These are phyloP conservation scores for Sebastes glaucus DNA, from an alignment of 2,797 vertebrate species.

Conservation along the genomic window DNA sequence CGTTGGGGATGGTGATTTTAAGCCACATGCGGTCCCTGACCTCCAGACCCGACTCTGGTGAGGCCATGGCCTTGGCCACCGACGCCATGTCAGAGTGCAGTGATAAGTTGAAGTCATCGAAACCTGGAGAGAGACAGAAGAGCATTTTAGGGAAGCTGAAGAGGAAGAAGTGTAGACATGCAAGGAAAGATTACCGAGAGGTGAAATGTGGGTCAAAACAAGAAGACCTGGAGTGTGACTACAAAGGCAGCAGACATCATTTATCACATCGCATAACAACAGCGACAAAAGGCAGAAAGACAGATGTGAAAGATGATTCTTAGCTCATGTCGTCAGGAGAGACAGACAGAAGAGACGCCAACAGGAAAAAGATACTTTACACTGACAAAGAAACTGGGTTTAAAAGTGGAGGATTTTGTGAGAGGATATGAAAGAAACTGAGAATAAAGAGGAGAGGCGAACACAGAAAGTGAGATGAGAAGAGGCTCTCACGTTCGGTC, in stretches of 20 bases:
- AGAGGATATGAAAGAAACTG: not conserved
- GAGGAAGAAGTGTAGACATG: not conserved
- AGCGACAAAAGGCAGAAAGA: conserved; percentile 29
- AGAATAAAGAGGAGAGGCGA: not conserved
- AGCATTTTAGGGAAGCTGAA: not conserved
- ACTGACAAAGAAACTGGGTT: conserved; percentile 14
- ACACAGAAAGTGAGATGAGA: not conserved
- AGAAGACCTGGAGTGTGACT: not conserved
- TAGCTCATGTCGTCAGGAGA: not conserved
- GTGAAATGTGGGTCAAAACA: conserved; percentile 24
- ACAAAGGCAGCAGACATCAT: conserved; percentile 38
- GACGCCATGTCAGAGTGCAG: conserved; percentile 94
- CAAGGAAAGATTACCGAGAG: not conserved
- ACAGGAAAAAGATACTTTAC: conserved; percentile 12
- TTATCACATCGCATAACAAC: conserved; percentile 30
- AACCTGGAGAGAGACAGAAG: conserved; percentile 73
- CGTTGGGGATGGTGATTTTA: conserved; percentile 94
- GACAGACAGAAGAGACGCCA: conserved; percentile 8
- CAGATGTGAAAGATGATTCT: conserved; percentile 49
- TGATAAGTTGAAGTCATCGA: conserved; percentile 91
- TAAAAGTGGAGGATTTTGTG: not conserved
- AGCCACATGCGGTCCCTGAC: conserved; percentile 92
- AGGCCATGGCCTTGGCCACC: conserved; percentile 94
- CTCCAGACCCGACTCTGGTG: conserved; percentile 92
- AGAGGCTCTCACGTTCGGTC: conserved; percentile 81